These are phyloP conservation scores for Scrobipalpa costella DNA, from an alignment of 2,888 invertebrate genomes.

Conservation along the genomic window DNA sequence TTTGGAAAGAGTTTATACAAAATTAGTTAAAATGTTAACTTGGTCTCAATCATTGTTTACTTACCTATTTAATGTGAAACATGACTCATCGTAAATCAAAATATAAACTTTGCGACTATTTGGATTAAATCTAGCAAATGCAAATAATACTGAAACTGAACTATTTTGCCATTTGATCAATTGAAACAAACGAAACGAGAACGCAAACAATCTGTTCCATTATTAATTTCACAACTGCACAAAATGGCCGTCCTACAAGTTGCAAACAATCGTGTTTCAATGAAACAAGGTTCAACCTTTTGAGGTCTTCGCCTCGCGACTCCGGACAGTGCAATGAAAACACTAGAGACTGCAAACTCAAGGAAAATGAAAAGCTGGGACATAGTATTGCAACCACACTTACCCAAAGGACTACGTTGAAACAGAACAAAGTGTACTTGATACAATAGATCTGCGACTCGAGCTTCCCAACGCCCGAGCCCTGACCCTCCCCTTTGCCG, in stretches of 20 bases:
- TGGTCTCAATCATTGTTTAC: neutral
- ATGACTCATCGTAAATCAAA: neutral
- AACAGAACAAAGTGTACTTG: slow-evolving; percentile 90
- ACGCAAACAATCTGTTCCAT: slow-evolving; percentile 1
- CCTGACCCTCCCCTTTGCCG: slow-evolving; percentile 76
- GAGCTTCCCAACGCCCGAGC: slow-evolving; percentile 80
- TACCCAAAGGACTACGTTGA: slow-evolving; percentile 90
- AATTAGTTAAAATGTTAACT: neutral
- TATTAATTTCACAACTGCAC: slow-evolving; percentile 15
- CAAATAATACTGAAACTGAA: neutral
- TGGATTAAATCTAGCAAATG: too few species aligned
- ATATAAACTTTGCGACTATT: neutral
- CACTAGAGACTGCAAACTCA: slow-evolving; percentile 13
- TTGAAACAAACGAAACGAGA: neutral
- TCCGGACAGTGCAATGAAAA: slow-evolving; percentile 18
- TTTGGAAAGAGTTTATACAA: neutral
- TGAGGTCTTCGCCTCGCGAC: neutral
- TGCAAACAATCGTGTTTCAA: slow-evolving; percentile 15
- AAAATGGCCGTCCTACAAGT: slow-evolving; percentile 6
- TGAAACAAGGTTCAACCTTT: slow-evolving; percentile 12
- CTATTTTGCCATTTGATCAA: neutral
- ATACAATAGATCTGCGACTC: slow-evolving; percentile 90
- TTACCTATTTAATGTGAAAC: neutral
- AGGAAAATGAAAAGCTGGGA: slow-evolving; percentile 16
- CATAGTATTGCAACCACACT: slow-evolving; percentile 62